Evolutionary conservation across 2,888 invertebrate genomes (phyloP).

Genomic region (Ophraella communa): DNA sequence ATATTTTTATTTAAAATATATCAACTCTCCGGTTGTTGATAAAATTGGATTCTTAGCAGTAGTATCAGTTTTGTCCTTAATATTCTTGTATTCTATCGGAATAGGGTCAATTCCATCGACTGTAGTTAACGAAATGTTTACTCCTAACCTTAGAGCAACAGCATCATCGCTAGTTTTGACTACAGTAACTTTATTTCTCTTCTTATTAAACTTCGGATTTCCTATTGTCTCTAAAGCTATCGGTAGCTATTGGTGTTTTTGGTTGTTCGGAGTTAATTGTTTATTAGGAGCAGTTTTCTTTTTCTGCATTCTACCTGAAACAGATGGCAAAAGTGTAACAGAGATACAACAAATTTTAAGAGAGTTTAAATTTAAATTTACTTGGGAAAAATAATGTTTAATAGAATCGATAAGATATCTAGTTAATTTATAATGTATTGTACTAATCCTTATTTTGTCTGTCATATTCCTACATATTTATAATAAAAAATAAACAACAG

Average conservation of each 20-base stretch:
- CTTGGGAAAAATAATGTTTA: too few species aligned
- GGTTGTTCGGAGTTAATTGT: neutral
- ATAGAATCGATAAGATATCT: too few species aligned
- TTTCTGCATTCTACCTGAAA: neutral
- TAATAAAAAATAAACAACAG: too few species aligned
- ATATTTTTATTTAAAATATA: neutral
- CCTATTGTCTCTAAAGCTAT: neutral
- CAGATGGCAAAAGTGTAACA: neutral
- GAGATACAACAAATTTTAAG: neutral
- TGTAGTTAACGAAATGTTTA: neutral
- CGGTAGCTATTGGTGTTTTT: neutral
- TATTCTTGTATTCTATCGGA: neutral
- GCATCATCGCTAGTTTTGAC: neutral
- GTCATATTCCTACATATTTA: too few species aligned
- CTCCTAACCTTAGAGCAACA: neutral
- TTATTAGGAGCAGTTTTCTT: neutral
- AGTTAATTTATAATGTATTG: too few species aligned
- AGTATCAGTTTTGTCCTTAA: neutral
- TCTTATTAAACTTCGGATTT: neutral
- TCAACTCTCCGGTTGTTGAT: neutral
- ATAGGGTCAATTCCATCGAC: neutral
- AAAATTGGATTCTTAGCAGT: neutral
- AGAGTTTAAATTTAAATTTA: neutral
- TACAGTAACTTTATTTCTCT: neutral
- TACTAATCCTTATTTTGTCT: too few species aligned